Evolutionary conservation across 2,888 invertebrate genomes (phyloP).

Genomic region (Sthenelais limicola): DNA sequence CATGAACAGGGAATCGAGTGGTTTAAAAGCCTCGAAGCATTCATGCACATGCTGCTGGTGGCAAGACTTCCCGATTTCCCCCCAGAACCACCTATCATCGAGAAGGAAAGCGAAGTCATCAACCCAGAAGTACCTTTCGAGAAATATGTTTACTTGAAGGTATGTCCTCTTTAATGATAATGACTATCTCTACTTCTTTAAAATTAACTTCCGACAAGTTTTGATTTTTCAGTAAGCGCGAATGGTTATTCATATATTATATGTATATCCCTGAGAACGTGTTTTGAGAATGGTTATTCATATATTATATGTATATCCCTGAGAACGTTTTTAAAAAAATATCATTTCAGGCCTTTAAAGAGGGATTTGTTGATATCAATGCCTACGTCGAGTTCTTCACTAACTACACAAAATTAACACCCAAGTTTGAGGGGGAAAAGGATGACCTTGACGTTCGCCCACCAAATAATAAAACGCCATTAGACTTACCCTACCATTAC

Average conservation of each 20-base stretch:
- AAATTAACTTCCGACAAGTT: no score
- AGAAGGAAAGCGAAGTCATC: slow-evolving; percentile 6
- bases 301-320: no score
- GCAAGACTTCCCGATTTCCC: slow-evolving; percentile 33
- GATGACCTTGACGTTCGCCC: slow-evolving; percentile 32
- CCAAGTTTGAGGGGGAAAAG: slow-evolving; percentile 7
- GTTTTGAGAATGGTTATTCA: no score
- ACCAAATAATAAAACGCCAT: background rate
- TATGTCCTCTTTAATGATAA: background rate
- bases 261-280: no score
- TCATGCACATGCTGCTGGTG: slow-evolving; percentile 30
- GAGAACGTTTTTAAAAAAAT: no score
- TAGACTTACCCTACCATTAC: slow-evolving; percentile 31
- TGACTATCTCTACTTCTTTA: no score
- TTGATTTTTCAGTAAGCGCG: no score
- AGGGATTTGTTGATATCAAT: slow-evolving; percentile 12
- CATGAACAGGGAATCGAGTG: slow-evolving; percentile 39
- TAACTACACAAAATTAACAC: slow-evolving; percentile 25
- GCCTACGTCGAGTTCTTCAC: slow-evolving; percentile 33
- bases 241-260: no score
- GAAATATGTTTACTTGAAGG: slow-evolving; percentile 36
- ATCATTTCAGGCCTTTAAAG: slow-evolving; percentile 10
- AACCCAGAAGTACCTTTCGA: slow-evolving; percentile 39
- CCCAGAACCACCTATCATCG: slow-evolving; percentile 27
- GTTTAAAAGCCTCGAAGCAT: slow-evolving; percentile 15